Evolutionary conservation across 2,113 vertebrate genomes (phyloP).

Genomic region (Rhinichthys klamathensis): DNA sequence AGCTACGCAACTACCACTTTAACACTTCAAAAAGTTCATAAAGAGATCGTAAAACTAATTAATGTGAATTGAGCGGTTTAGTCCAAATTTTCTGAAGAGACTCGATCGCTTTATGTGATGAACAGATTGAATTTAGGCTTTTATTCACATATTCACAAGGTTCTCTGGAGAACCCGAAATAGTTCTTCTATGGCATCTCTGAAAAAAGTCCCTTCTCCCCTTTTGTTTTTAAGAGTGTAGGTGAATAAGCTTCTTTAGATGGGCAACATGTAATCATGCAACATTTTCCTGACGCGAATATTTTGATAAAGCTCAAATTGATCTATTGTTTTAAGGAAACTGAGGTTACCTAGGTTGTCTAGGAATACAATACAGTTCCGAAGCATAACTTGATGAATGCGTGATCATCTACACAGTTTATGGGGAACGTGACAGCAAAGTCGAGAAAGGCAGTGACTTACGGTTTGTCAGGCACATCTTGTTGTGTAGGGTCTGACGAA

Average conservation of each 20-base stretch:
- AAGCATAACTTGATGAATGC: background rate
- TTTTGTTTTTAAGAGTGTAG: too few relatives aligned
- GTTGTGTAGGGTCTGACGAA: slow-evolving; percentile 73
- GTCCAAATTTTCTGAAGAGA: too few relatives aligned
- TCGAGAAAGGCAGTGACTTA: slow-evolving; percentile 53
- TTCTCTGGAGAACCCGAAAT: too few relatives aligned
- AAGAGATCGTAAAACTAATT: too few relatives aligned
- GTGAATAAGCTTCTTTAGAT: background rate
- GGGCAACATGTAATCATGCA: slow-evolving; percentile 62
- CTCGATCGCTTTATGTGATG: too few relatives aligned
- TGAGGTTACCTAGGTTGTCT: slow-evolving; percentile 35
- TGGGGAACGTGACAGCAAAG: background rate
- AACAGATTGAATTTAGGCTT: too few relatives aligned
- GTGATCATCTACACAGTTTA: background rate
- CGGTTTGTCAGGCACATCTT: slow-evolving; percentile 82
- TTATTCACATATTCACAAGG: too few relatives aligned
- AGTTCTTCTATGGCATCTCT: too few relatives aligned
- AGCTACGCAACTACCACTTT: too few relatives aligned
- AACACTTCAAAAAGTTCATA: too few relatives aligned
- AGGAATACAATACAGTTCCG: background rate
- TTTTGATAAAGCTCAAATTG: slow-evolving; percentile 58
- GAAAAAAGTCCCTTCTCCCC: too few relatives aligned
- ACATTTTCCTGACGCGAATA: slow-evolving; percentile 52
- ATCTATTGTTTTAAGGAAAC: slow-evolving; percentile 60
- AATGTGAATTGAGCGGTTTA: too few relatives aligned